Base-by-base conservation (phyloP, 2,888 invertebrate species). In the Platycnemis pennipes region DNA sequence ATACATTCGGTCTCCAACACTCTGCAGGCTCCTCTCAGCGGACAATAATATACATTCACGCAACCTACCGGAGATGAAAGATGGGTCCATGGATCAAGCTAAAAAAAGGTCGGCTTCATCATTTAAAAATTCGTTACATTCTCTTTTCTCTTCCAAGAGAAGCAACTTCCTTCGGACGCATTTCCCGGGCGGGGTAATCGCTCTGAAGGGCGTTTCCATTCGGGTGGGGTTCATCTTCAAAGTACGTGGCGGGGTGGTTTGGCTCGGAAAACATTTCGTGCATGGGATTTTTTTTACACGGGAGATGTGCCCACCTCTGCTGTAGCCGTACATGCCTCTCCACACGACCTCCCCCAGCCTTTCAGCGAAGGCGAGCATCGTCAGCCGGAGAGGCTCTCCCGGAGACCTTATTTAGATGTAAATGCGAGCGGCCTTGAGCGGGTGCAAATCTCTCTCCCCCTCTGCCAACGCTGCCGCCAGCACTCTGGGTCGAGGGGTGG, bases 381-480 rank as follows among this genome's bases (percentile, higher is more conserved):
- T 19, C 3, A 22, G 56, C 5, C 3, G 26, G 63, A 63, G 31
- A 77, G 77, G 37, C 13, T 11, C 77, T 77, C 37, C 19, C 31
- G 77, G 37, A 77, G 77, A 13, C 77, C 77, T 77, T 77, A 77
- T 77, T 77, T 77, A 77, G 37, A 77, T 77, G 77, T 77, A 77
- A 77, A 77, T 77, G 77, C 77, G 77, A 77, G 37, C 31, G 77
- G 7, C 77, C 77, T 77, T 77, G 77, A 37, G 37, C 37, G 1
- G 1, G 77, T 77, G 77, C 16, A 77, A 77, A 77, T 77, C 77
- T 37, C 37, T 13, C 7, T n/a, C 69, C 37, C 77, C 37, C 77
- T 13, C 11, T n/a, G n/a, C 77, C n/a, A n/a, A 37, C 37, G 22
- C 77, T 37, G 5, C 77, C 13, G 31, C 37, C 77, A 69, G 19